Percentiles rank a stretch among this genome's conserved stretches.
phyloP scores from a whole-genome alignment of 92 coral and sea anemone species.

The Zoanthus solanderi region DNA sequence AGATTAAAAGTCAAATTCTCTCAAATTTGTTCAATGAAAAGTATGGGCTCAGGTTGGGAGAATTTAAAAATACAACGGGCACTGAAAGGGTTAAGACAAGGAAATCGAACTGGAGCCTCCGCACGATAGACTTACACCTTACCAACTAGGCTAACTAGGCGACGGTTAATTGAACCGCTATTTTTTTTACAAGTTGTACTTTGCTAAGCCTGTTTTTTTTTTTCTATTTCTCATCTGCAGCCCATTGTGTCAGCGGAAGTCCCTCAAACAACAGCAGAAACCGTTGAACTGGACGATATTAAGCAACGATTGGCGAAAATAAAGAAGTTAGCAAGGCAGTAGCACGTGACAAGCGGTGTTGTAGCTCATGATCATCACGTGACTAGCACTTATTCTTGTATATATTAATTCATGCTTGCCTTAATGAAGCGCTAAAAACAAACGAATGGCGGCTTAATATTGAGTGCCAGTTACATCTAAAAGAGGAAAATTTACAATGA shows the following conservation, averaged over 20 bases:
- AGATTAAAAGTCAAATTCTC: too few species aligned
- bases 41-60: too few species aligned
- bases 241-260: slow-evolving; percentile 32
- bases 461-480: not conserved
- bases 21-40: too few species aligned
- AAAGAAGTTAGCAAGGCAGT: slow-evolving; percentile 35
- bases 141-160: too few species aligned
- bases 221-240: not conserved
- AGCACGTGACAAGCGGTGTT: not conserved
- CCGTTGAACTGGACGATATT: slow-evolving; percentile 38
- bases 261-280: not conserved
- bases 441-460: not conserved
- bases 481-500: not conserved
- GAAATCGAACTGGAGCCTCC: too few species aligned
- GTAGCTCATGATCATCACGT: not conserved
- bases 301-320: slow-evolving; percentile 40
- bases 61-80: too few species aligned
- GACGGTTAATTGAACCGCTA: too few species aligned
- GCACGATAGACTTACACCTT: too few species aligned
- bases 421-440: not conserved
- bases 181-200: too few species aligned
- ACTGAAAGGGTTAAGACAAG: too few species aligned
- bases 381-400: not conserved
- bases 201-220: not conserved
- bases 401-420: not conserved